Conservation (phyloP, 2,797 vertebrate genomes). For the Diplodus sargus region DNA sequence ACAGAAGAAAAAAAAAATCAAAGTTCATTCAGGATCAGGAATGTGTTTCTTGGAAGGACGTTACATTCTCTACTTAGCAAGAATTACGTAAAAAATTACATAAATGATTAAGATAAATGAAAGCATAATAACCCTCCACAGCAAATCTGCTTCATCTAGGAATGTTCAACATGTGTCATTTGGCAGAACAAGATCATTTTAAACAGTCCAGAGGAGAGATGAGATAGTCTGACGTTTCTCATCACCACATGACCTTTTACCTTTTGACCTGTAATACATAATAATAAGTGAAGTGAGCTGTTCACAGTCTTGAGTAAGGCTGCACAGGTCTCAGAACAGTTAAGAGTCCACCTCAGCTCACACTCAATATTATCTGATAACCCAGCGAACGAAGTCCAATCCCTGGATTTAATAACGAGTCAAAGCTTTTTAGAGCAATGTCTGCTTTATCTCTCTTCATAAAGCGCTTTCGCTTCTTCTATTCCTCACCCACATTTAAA, state of each 20-base stretch:
- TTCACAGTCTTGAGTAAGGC: not conserved
- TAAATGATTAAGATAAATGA: not conserved
- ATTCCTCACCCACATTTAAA: not conserved
- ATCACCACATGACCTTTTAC: not conserved
- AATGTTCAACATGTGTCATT: not conserved
- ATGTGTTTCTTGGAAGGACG: slow-evolving; percentile 2
- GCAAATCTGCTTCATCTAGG: not conserved
- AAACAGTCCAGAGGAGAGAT: not conserved
- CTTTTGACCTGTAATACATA: slow-evolving; percentile 10
- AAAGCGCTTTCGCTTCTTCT: not conserved
- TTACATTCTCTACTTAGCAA: not conserved
- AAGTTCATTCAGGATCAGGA: slow-evolving; percentile 19
- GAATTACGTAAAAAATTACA: not conserved
- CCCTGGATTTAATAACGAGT: slow-evolving; percentile 28
- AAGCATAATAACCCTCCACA: not conserved
- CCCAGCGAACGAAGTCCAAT: slow-evolving; percentile 71
- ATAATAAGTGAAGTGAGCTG: not conserved
- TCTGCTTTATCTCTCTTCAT: not conserved
- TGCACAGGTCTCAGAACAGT: slow-evolving; percentile 37
- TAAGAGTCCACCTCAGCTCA: slow-evolving; percentile 19
- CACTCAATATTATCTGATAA: slow-evolving; percentile 51
- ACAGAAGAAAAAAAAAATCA: slow-evolving; percentile 11
- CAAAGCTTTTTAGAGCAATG: not conserved
- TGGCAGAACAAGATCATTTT: not conserved
- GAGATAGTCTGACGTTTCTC: not conserved